Percentiles rank a stretch among this genome's conserved stretches.
These are phyloP conservation scores for Acleris holmiana DNA, from an alignment of 2,888 invertebrate species.

Conservation along the genomic window DNA sequence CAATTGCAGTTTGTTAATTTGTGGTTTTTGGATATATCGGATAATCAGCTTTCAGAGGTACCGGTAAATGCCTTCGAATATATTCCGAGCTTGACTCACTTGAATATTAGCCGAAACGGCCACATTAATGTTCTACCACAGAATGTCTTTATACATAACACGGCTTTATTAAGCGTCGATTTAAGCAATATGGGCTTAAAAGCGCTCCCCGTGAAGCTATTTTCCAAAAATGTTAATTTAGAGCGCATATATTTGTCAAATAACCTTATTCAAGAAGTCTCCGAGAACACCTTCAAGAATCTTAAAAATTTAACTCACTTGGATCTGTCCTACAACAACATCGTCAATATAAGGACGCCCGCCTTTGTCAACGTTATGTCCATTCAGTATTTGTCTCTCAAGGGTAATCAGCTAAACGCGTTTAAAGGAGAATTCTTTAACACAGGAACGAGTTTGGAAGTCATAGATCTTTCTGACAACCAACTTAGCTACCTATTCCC, in stretches of 20 bases:
- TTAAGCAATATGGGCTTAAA: constrained; percentile 90
- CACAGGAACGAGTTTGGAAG: constrained; percentile 91
- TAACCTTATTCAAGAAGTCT: constrained; percentile 90
- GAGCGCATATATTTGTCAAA: constrained; percentile 88
- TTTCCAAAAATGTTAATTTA: constrained; percentile 87
- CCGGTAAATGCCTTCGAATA: constrained; percentile 87
- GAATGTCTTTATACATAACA: constrained; percentile 88
- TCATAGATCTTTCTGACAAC: constrained; percentile 92
- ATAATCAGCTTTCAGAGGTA: constrained; percentile 90
- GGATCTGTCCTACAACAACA: constrained; percentile 91
- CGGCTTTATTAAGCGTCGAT: constrained; percentile 88
- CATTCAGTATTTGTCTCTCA: constrained; percentile 88
- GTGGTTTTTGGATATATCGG: constrained; percentile 89
- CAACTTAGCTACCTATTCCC: constrained; percentile 92
- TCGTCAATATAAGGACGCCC: constrained; percentile 89
- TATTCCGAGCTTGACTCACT: constrained; percentile 86
- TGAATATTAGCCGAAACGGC: constrained; percentile 91
- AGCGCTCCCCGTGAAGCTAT: constrained; percentile 88
- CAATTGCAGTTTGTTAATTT: constrained; percentile 87
- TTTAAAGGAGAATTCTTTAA: constrained; percentile 94
- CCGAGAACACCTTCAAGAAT: constrained; percentile 90
- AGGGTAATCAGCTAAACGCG: constrained; percentile 90
- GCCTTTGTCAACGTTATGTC: constrained; percentile 92
- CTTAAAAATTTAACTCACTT: constrained; percentile 89
- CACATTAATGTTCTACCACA: constrained; percentile 87